phyloP scores from a whole-genome alignment of 2,797 vertebrate species.

The Kryptolebias ocellatus region DNA sequence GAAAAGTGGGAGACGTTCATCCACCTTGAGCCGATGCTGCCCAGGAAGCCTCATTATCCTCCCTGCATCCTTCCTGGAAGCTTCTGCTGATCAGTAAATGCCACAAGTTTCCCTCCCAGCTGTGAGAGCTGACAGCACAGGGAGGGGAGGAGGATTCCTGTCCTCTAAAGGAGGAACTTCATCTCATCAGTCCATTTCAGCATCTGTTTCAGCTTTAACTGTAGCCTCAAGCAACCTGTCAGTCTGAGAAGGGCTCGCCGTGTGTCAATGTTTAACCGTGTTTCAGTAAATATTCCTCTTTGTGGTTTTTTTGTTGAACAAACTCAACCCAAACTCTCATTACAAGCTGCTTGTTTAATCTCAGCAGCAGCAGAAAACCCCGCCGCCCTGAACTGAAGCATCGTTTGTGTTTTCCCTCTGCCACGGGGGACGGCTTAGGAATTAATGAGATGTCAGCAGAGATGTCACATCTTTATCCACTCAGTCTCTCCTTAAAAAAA shows the following conservation, averaged over 20 bases:
- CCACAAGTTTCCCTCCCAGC: slow-evolving; percentile 63
- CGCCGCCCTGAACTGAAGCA: slow-evolving; percentile 43
- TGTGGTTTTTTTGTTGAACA: slow-evolving; percentile 26
- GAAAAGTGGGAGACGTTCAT: slow-evolving; percentile 37
- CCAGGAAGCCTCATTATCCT: slow-evolving; percentile 72
- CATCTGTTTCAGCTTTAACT: slow-evolving; percentile 38
- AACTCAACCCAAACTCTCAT: slow-evolving; percentile 40
- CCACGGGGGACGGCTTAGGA: slow-evolving; percentile 64
- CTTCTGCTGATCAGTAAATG: slow-evolving; percentile 72
- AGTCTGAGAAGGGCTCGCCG: not conserved
- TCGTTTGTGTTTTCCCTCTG: slow-evolving; percentile 51
- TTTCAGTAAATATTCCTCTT: slow-evolving; percentile 19
- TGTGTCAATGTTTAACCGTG: slow-evolving; percentile 14
- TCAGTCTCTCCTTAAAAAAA: slow-evolving; percentile 59
- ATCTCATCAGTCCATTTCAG: slow-evolving; percentile 21
- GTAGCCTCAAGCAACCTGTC: slow-evolving; percentile 17
- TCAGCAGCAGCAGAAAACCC: slow-evolving; percentile 54
- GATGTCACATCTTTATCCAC: slow-evolving; percentile 71
- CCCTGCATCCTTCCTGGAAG: slow-evolving; percentile 57
- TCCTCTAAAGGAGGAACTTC: slow-evolving; percentile 12
- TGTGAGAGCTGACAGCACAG: slow-evolving; percentile 38
- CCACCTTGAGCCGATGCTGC: slow-evolving; percentile 51
- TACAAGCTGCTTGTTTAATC: slow-evolving; percentile 47
- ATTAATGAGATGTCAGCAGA: slow-evolving; percentile 75
- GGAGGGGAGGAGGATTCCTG: slow-evolving; percentile 7